phyloP scores from a whole-genome alignment of 2,888 invertebrate genomes.

The Nephrotoma flavescens region DNA sequence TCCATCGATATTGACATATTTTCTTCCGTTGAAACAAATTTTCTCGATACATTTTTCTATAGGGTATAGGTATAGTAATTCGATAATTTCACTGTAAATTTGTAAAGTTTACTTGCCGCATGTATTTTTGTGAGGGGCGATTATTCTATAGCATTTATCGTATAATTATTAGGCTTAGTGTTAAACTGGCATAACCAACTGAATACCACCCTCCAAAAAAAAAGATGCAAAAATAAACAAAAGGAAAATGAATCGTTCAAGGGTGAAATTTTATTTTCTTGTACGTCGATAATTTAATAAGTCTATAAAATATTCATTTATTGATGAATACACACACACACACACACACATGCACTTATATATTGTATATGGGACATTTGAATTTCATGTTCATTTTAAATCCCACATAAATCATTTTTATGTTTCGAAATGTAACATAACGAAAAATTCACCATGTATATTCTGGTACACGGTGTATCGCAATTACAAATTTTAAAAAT shows the following conservation, averaged over 20 bases:
- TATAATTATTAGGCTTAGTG: background rate
- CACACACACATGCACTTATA: background rate
- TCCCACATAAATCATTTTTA: background rate
- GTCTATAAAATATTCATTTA: background rate
- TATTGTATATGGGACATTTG: background rate
- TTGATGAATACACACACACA: background rate
- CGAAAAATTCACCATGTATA: background rate
- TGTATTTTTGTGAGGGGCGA: background rate
- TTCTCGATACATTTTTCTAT: background rate
- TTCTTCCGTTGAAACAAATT: background rate
- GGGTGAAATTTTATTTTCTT: background rate
- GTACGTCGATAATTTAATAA: background rate
- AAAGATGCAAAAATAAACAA: background rate
- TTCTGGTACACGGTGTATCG: background rate
- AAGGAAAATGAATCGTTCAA: background rate
- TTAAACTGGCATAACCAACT: background rate
- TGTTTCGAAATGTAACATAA: background rate
- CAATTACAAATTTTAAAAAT: background rate
- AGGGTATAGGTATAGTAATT: background rate
- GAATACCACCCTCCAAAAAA: background rate
- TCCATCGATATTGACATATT: background rate
- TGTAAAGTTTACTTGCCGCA: background rate
- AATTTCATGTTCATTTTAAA: background rate
- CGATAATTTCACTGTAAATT: background rate
- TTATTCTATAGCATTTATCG: background rate